phyloP scores from a whole-genome alignment of 1,140 invertebrate species.

The Bursaphelenchus mucronatus region DNA sequence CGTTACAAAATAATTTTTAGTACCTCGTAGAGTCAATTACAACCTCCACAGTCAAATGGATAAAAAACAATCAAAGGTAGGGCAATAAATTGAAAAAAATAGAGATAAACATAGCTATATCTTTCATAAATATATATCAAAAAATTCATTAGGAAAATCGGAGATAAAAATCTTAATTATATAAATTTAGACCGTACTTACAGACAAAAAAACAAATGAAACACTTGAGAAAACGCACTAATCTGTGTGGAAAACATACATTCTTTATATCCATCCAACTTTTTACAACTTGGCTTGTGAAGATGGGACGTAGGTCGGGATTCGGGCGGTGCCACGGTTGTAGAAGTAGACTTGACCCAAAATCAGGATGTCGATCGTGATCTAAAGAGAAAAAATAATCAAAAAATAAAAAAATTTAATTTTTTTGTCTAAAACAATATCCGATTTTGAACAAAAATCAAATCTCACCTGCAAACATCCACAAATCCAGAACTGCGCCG shows the following conservation, averaged over 20 bases:
- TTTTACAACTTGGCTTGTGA: conserved; percentile 9
- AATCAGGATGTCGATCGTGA: conserved; percentile 77
- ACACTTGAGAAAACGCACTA: not conserved
- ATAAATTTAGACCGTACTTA: not conserved
- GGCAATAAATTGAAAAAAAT: no score
- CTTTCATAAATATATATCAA: no score
- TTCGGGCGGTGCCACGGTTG: conserved; percentile 29
- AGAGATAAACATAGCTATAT: no score
- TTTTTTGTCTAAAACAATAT: not conserved
- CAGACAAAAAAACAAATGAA: not conserved
- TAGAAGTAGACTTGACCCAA: conserved; percentile 73
- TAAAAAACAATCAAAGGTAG: no score
- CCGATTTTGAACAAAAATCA: no score
- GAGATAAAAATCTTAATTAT: no score
- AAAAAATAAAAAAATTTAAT: conserved; percentile 8
- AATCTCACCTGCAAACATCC: conserved; percentile 75
- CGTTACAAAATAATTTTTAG: no score
- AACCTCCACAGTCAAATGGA: no score
- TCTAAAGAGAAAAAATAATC: conserved; percentile 42
- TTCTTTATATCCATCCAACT: not conserved
- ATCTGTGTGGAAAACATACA: not conserved
- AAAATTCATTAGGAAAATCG: no score
- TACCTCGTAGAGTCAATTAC: no score
- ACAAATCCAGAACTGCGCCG: conserved; percentile 91
- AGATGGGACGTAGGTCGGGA: conserved; percentile 24